Evolutionary conservation across 2,888 invertebrate genomes (phyloP), one percentile per base, ranked within the genome.

Genomic region (Orthosia gothica): DNA sequence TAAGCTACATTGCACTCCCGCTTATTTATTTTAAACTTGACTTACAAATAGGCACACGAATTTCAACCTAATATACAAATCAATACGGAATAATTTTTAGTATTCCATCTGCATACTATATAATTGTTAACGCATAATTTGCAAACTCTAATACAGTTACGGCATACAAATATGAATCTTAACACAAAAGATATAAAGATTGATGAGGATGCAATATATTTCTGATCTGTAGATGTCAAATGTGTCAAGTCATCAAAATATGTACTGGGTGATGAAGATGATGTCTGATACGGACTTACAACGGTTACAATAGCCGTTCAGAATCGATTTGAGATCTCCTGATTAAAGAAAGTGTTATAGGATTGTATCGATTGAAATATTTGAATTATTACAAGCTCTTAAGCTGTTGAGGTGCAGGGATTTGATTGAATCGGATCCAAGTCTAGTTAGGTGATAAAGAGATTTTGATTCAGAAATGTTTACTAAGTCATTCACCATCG

Each of bases 211-310:
- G 73, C 11, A 77, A 50, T 16, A 49, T 55, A 16, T 52, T 7
- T 40, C 64, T 55, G 76, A 67, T 79, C 67, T 79, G 73, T 83
- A 52, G 69, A 76, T 80, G 72, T 74, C 82, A 87, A 91, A 89
- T 85, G 70, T 91, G 92, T 88, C 89, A 84, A 92, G 92, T 94
- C 94, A 94, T 92, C 89, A 86, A 82, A 87, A 90, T 88, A 91
- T 89, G 90, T 90, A 88, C 89, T 83, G 85, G 87, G 87, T 87
- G 87, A 87, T 88, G 87, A 88, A 88, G 88, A 87, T 89, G 92
- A 91, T 91, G 93, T 91, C 88, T 83, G 94, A 94, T 94, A 92
- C 73, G 87, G 88, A 84, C 86, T 86, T 85, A 92, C 91, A 91
- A 88, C 88, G 88, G 89, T 82, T 89, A 93, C 94, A 92, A 94